Percentiles rank a stretch among this genome's conserved stretches.
phyloP scores from a whole-genome alignment of 1,140 invertebrate species.

The Oppia nitens region DNA sequence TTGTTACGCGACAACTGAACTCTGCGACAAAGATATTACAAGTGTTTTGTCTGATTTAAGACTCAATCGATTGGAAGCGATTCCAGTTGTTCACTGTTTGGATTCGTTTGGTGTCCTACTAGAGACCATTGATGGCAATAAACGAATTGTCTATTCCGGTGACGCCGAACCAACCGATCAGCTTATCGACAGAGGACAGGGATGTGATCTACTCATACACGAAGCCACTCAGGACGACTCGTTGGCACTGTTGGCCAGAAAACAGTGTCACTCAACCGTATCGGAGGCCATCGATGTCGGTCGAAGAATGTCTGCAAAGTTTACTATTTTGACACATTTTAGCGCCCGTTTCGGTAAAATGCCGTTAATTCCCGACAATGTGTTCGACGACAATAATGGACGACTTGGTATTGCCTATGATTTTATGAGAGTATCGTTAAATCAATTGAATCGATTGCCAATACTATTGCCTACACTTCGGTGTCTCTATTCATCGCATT shows the following conservation, averaged over 20 bases:
- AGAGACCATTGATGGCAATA: conserved; percentile 36
- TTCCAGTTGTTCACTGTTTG: conserved; percentile 18
- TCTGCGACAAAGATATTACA: not conserved
- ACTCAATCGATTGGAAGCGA: not conserved
- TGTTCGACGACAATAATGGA: not conserved
- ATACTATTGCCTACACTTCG: conserved; percentile 53
- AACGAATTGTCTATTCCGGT: conserved; percentile 31
- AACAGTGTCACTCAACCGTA: conserved; percentile 27
- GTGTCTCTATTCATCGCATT: conserved; percentile 61
- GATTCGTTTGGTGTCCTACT: conserved; percentile 41
- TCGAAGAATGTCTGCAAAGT: conserved; percentile 59
- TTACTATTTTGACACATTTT: conserved; percentile 84
- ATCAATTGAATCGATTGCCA: conserved; percentile 50
- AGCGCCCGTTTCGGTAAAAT: conserved; percentile 86
- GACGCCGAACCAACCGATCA: conserved; percentile 27
- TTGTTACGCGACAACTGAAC: not conserved
- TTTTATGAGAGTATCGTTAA: conserved; percentile 63
- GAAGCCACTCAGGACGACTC: conserved; percentile 94
- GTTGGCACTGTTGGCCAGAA: conserved; percentile 32
- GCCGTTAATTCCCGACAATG: conserved; percentile 46
- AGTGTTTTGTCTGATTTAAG: not conserved
- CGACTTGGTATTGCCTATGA: conserved; percentile 76
- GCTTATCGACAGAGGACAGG: conserved; percentile 36
- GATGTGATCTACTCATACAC: conserved; percentile 81
- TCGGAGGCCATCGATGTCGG: conserved; percentile 65